These are phyloP conservation scores for Ennomos fuscantarius DNA, from an alignment of 2,888 invertebrate species.

Conservation along the genomic window DNA sequence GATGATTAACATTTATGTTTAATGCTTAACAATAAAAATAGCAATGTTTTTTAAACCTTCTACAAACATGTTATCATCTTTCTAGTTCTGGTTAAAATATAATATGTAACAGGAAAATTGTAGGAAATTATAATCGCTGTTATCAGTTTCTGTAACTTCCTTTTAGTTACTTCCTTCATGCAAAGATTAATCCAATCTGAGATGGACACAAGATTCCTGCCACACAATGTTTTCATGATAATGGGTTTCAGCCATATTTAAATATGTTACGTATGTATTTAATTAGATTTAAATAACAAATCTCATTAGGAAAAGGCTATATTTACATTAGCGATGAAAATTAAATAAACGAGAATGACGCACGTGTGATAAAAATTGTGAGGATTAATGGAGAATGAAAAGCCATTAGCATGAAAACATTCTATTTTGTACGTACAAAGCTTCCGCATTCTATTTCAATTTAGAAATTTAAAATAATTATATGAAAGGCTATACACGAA, in stretches of 20 bases:
- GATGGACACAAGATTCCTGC: slow-evolving; percentile 9
- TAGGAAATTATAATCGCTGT: slow-evolving; percentile 9
- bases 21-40: not conserved
- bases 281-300: slow-evolving; percentile 11
- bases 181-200: not conserved
- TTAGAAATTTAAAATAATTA: no score
- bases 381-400: slow-evolving; percentile 15
- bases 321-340: slow-evolving; percentile 8
- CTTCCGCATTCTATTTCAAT: slow-evolving; percentile 2
- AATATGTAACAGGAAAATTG: slow-evolving; percentile 30
- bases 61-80: slow-evolving; percentile 26
- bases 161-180: slow-evolving; percentile 4
- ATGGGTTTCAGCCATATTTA: not conserved
- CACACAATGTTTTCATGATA: slow-evolving; percentile 11
- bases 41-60: slow-evolving; percentile 3
- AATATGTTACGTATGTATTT: not conserved
- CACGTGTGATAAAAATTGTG: slow-evolving; percentile 29
- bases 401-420: slow-evolving; percentile 16
- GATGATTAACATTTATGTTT: slow-evolving; percentile 16
- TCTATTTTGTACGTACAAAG: slow-evolving; percentile 1
- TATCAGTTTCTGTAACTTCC: slow-evolving; percentile 5
- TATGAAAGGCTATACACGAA: no score
- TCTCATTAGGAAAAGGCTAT: slow-evolving; percentile 6
- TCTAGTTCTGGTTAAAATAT: slow-evolving; percentile 22
- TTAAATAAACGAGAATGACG: slow-evolving; percentile 12